These are phyloP conservation scores for Orius insidiosus DNA, from an alignment of 1,140 invertebrate species.

Conservation along the genomic window DNA sequence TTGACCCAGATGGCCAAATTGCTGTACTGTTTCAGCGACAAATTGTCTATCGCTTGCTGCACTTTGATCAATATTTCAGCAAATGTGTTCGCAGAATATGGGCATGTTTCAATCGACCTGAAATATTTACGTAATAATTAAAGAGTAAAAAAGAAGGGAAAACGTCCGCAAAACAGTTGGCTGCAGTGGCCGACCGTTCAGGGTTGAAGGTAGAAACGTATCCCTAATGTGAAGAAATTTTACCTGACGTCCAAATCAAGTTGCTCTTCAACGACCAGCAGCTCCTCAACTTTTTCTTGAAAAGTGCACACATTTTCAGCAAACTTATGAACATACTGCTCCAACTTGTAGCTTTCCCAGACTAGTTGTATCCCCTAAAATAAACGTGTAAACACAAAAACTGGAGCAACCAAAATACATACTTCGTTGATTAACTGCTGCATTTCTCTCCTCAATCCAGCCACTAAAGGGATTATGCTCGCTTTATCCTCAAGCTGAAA, in stretches of 20 bases:
- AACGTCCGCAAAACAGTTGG: no score
- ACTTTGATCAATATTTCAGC: slow-evolving; percentile 87
- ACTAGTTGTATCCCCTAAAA: slow-evolving; percentile 63
- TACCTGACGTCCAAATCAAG: slow-evolving; percentile 81
- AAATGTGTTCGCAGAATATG: slow-evolving; percentile 81
- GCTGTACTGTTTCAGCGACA: slow-evolving; percentile 91
- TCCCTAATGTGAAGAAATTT: no score
- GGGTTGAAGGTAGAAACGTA: no score
- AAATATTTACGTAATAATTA: neutral
- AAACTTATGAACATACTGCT: slow-evolving; percentile 87
- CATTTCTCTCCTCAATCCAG: slow-evolving; percentile 82
- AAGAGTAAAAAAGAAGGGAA: no score
- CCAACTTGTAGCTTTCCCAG: slow-evolving; percentile 99
- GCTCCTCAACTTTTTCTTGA: slow-evolving; percentile 86
- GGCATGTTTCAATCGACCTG: slow-evolving; percentile 80
- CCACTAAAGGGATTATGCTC: slow-evolving; percentile 80
- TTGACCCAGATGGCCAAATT: slow-evolving; percentile 93
- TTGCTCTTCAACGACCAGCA: slow-evolving; percentile 86
- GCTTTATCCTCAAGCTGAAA: slow-evolving; percentile 79
- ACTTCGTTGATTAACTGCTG: slow-evolving; percentile 71
- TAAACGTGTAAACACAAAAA: slow-evolving; percentile 22
- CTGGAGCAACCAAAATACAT: slow-evolving; percentile 15
- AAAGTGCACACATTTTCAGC: slow-evolving; percentile 88
- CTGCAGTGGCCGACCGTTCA: no score
- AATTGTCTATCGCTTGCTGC: slow-evolving; percentile 93